Conservation (phyloP, 2,113 vertebrate genomes). For the Salvelinus fontinalis region DNA sequence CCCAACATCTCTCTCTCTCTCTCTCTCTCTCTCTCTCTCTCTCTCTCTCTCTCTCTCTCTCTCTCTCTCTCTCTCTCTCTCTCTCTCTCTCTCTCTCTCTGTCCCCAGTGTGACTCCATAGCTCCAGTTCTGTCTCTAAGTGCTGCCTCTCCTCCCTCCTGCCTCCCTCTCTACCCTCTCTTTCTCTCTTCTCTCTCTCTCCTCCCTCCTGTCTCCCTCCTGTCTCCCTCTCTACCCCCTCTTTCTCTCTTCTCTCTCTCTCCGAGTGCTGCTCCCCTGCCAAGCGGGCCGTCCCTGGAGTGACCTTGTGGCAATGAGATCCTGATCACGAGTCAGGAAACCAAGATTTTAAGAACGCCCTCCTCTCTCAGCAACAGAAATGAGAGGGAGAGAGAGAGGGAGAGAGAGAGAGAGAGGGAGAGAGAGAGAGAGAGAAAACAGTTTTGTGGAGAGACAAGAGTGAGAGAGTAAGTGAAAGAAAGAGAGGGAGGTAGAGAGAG, state of each 20-base stretch:
- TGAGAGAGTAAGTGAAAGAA: not conserved
- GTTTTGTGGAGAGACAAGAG: conserved; percentile 13
- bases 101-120: not conserved
- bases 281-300: conserved; percentile 67
- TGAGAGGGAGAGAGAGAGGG: not conserved
- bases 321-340: conserved; percentile 77
- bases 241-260: not conserved
- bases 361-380: conserved; percentile 24
- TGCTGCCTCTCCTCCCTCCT: not conserved
- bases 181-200: not conserved
- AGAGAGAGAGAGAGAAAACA: not conserved
- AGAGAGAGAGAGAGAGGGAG: conserved; percentile 4
- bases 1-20: conserved; percentile 11
- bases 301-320: conserved; percentile 80
- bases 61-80: no score
- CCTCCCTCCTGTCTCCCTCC: no score
- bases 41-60: no score
- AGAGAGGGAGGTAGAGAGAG: conserved; percentile 21
- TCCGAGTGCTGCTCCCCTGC: conserved; percentile 44
- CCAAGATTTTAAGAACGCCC: conserved; percentile 61
- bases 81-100: no score
- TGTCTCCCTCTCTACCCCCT: not conserved
- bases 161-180: not conserved
- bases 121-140: conserved; percentile 17
- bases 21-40: no score